Percentiles rank a stretch among this genome's conserved stretches.
Evolutionary conservation across 2,113 vertebrate genomes (phyloP).

Genomic region (Machaerirhynchus nigripectus): DNA sequence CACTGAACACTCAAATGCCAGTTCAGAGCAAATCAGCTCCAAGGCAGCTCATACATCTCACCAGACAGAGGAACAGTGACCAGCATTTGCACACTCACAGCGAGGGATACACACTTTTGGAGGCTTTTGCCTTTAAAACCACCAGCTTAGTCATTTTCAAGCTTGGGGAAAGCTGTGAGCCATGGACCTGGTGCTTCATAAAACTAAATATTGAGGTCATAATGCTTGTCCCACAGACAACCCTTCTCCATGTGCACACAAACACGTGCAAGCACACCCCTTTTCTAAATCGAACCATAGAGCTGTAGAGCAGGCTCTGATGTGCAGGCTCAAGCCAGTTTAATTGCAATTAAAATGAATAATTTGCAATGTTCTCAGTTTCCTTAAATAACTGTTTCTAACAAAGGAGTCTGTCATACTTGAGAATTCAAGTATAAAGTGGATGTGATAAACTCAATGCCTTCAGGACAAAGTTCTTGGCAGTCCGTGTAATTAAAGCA

Average conservation of each 20-base stretch:
- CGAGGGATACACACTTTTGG: background rate
- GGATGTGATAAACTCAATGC: constrained; percentile 37
- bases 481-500: constrained; percentile 26
- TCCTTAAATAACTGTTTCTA: constrained; percentile 23
- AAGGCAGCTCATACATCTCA: background rate
- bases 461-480: constrained; percentile 54
- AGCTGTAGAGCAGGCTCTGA: background rate
- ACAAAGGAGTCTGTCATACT: constrained; percentile 34
- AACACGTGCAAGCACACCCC: background rate
- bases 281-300: background rate
- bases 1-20: background rate
- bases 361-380: background rate
- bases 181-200: background rate
- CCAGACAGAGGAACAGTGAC: background rate
- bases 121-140: background rate
- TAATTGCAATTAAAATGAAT: background rate
- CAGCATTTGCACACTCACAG: background rate
- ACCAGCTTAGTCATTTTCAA: background rate
- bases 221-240: background rate
- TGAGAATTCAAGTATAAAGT: constrained; percentile 15
- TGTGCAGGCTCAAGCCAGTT: background rate
- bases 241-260: background rate
- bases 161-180: background rate
- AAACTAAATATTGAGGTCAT: background rate
- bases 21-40: background rate